Evolutionary conservation across 64 coral and sea anemone genomes (phyloP).

Genomic region (Astreopora myriophthalma): DNA sequence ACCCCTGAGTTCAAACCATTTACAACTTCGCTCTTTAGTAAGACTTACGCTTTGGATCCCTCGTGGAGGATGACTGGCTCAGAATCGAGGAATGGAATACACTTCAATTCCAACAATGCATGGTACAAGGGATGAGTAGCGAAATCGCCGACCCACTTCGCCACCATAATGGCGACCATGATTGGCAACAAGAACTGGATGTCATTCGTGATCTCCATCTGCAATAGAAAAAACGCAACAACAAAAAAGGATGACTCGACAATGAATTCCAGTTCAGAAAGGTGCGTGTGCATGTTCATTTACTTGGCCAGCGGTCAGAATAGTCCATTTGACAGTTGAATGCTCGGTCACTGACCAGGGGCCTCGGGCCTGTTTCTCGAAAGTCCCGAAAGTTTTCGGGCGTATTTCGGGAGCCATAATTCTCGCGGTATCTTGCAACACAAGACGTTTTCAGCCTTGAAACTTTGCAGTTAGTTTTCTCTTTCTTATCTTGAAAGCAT

Average conservation of each 20-base stretch:
- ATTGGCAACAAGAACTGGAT: slow-evolving; percentile 98
- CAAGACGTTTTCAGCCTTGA: no score
- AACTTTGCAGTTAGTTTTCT: no score
- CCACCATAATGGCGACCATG: slow-evolving; percentile 99
- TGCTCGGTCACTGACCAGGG: no score
- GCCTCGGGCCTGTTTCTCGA: no score
- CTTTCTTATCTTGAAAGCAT: no score
- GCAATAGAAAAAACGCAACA: background rate
- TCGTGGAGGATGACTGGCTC: slow-evolving; percentile 94
- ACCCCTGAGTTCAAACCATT: no score
- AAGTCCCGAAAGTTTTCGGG: no score
- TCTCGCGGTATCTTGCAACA: no score
- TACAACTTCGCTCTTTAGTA: background rate
- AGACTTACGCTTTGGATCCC: slow-evolving; percentile 76
- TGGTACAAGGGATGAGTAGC: slow-evolving; percentile 95
- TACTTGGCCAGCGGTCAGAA: no score
- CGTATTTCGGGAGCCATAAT: no score
- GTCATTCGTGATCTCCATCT: slow-evolving; percentile 99
- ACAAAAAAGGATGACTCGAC: background rate
- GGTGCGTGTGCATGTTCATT: no score
- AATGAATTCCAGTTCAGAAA: background rate
- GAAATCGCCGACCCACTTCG: slow-evolving; percentile 99
- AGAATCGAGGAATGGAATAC: slow-evolving; percentile 94
- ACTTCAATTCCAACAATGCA: slow-evolving; percentile 92
- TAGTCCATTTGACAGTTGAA: no score